Evolutionary conservation across 2,888 invertebrate genomes (phyloP).

Genomic region (Kuschelorhynchus macadamiae): DNA sequence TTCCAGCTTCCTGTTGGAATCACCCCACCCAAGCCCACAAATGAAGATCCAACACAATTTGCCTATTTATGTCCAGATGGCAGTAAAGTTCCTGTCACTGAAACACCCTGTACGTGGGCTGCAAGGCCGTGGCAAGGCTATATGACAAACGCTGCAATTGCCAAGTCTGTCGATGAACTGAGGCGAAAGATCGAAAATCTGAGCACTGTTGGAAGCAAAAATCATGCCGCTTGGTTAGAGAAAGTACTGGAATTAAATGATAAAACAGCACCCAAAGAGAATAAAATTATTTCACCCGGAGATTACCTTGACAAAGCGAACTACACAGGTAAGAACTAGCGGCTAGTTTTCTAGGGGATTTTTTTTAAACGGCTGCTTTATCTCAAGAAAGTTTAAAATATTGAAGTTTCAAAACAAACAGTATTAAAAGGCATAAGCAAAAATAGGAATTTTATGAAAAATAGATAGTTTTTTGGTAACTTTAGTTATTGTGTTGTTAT

Average conservation of each 20-base stretch:
- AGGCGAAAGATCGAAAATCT: constrained; percentile 73
- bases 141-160: constrained; percentile 77
- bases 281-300: constrained; percentile 62
- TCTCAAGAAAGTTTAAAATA: too few species aligned
- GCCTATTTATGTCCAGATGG: constrained; percentile 87
- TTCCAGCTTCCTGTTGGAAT: constrained; percentile 75
- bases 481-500: too few species aligned
- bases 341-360: too few species aligned
- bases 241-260: constrained; percentile 74
- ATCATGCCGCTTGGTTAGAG: constrained; percentile 68
- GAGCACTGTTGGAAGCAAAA: constrained; percentile 67
- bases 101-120: constrained; percentile 83
- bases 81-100: constrained; percentile 76
- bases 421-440: too few species aligned
- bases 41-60: constrained; percentile 77
- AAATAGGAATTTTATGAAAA: too few species aligned
- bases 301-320: constrained; percentile 65
- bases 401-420: too few species aligned
- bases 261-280: constrained; percentile 70
- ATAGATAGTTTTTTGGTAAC: too few species aligned
- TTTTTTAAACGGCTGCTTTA: too few species aligned
- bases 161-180: constrained; percentile 71
- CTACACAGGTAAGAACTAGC: constrained; percentile 68
- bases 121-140: constrained; percentile 89
- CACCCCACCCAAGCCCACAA: constrained; percentile 72